A percentile compares a stretch with the other conserved stretches of the same genome.
Conservation (phyloP, 2,888 invertebrate species). For the Pardosa pseudoannulata region DNA sequence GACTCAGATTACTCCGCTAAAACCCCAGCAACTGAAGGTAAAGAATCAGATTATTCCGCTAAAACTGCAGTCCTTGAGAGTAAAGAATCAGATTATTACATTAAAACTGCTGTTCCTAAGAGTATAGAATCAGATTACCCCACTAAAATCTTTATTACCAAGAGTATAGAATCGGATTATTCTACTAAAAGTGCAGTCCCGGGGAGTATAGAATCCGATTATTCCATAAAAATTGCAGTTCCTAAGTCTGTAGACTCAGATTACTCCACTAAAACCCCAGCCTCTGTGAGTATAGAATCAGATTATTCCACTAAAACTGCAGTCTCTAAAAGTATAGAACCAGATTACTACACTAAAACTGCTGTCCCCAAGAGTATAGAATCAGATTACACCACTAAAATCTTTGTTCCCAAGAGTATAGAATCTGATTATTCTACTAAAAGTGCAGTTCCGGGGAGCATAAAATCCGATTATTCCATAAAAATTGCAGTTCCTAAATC, state of each 20-base stretch:
- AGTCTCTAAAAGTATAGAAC: conserved; percentile 14
- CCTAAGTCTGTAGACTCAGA: not conserved
- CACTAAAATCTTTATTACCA: not conserved
- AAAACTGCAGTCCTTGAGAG: not conserved
- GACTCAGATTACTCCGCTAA: too few species aligned
- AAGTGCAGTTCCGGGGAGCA: not conserved
- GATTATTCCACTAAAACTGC: not conserved
- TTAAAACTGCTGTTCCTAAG: too few species aligned
- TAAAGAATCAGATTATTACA: not conserved
- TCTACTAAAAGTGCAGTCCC: too few species aligned
- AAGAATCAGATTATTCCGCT: not conserved
- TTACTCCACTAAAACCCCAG: not conserved
- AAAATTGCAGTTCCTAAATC: not conserved
- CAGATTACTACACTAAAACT: not conserved
- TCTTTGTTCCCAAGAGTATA: not conserved
- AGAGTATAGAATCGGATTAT: conserved; percentile 21
- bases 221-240: not conserved
- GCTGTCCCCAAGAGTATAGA: not conserved
- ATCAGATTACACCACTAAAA: not conserved
- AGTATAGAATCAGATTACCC: conserved; percentile 26
- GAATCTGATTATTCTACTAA: conserved; percentile 2
- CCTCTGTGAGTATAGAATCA: conserved; percentile 1
- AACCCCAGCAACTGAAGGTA: too few species aligned
- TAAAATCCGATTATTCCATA: too few species aligned
- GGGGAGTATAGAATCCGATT: not conserved